Percentiles rank a stretch among this genome's conserved stretches.
Conservation (phyloP, 1,140 invertebrate species). For the Drosophila arawakana region DNA sequence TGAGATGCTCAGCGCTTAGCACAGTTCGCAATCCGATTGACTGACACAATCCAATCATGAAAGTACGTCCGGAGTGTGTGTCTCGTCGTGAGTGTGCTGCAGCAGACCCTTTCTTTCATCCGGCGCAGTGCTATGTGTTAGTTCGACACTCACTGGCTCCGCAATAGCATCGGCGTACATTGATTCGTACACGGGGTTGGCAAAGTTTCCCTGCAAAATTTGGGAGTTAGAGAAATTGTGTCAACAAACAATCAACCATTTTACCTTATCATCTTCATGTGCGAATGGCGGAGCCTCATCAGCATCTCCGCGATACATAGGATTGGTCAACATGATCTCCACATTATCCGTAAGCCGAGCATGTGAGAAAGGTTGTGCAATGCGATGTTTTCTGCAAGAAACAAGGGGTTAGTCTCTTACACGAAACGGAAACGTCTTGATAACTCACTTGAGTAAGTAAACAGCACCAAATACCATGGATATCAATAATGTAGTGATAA, state of each 20-base stretch:
- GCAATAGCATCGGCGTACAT: constrained; percentile 87
- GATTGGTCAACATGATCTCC: constrained; percentile 90
- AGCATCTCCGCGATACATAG: constrained; percentile 91
- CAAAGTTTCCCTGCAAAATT: constrained; percentile 88
- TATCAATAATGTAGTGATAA: constrained; percentile 54
- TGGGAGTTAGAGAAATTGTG: background rate
- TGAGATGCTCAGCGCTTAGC: constrained; percentile 56
- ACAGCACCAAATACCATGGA: constrained; percentile 71
- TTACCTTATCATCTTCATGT: constrained; percentile 87
- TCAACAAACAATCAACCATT: background rate
- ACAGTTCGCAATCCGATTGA: constrained; percentile 59
- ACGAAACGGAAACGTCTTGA: background rate
- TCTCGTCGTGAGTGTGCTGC: constrained; percentile 82
- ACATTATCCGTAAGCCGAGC: constrained; percentile 91
- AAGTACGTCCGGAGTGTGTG: constrained; percentile 81
- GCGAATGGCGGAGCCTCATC: constrained; percentile 87
- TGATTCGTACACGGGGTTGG: constrained; percentile 93
- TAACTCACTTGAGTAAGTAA: constrained; percentile 77
- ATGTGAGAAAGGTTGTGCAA: constrained; percentile 90
- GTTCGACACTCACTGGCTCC: constrained; percentile 68
- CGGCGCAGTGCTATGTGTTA: constrained; percentile 70
- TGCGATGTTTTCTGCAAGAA: constrained; percentile 83
- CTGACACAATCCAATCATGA: constrained; percentile 76
- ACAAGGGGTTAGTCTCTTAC: constrained; percentile 11
- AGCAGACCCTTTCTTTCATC: constrained; percentile 80